Conservation (phyloP, 2,888 invertebrate species). For the Yponomeuta plumbellus region DNA sequence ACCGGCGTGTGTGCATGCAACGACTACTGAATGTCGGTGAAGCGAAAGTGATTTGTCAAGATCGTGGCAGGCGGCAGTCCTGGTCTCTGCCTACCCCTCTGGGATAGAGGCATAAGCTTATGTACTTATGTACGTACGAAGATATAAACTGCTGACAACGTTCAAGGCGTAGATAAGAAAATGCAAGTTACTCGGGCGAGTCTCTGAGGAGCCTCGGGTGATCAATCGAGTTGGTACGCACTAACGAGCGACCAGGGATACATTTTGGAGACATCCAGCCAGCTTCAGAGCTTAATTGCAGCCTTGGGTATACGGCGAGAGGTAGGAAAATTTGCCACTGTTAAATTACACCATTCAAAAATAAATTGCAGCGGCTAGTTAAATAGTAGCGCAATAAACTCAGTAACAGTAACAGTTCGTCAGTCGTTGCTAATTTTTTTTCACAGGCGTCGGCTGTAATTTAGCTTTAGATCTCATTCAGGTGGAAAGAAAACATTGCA, state of each 20-base stretch:
- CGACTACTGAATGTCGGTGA: too few relatives aligned
- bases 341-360: background rate
- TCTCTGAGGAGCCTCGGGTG: background rate
- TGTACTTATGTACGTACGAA: too few relatives aligned
- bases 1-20: too few relatives aligned
- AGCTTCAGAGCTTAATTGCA: background rate
- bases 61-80: too few relatives aligned
- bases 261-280: background rate
- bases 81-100: too few relatives aligned
- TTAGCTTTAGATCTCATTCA: background rate
- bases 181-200: background rate
- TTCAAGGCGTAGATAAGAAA: background rate
- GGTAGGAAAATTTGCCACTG: background rate
- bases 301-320: background rate
- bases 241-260: background rate
- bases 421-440: background rate
- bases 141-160: too few relatives aligned
- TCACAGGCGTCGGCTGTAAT: background rate
- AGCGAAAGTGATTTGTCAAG: too few relatives aligned
- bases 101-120: too few relatives aligned
- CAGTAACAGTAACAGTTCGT: background rate
- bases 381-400: background rate
- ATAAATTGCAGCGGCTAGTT: background rate
- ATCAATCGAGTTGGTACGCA: constrained; percentile 1
- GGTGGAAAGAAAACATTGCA: background rate